Base-by-base conservation (phyloP, 2,888 invertebrate species). In the Agrochola litura region DNA sequence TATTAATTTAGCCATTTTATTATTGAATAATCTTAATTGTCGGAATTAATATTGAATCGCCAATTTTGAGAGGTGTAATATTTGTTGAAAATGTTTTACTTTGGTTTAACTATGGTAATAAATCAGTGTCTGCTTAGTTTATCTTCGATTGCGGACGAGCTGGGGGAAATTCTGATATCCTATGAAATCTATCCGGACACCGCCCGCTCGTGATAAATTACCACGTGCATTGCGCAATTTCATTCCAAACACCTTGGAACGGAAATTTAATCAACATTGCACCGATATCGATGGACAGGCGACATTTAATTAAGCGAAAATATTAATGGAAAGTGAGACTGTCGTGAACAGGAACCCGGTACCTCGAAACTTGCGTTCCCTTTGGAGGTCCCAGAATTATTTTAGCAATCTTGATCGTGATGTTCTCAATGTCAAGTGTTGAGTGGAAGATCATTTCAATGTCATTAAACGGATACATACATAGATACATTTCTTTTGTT, bases 111-210 rank as follows among this genome's bases (percentile, higher is more conserved):
- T 80, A 76, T 66, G 41, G 79, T 73, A 75, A 79, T 86, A 81
- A 77, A 79, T 86, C 65, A 71, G 78, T 73, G 73, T 77, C 79
- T 65, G 49, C 16, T 49, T n/a, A 73, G 49, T 82, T 81, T 77
- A 76, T 77, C 70, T n/a, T 73, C 71, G 69, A 66, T 63, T 77
- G 67, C 81, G 78, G 82, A 80, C 70, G 73, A 54, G 77, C 71
- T 67, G 65, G 58, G 82, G 91, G 91, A 91, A 92, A 91, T 87
- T 78, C 77, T 88, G 89, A 93, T 92, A 92, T 92, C 92, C 92
- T 91, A 89, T 89, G 90, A 90, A 90, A 92, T 82, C 77, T 83
- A 90, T 87, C 89, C 91, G 91, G 91, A 90, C 76, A 87, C 67
- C 76, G 75, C n/a, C n/a, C n/a, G 73, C 56, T 30, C 22, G 66